phyloP scores from a whole-genome alignment of 2,113 vertebrate genomes.

The Girardinichthys multiradiatus region DNA sequence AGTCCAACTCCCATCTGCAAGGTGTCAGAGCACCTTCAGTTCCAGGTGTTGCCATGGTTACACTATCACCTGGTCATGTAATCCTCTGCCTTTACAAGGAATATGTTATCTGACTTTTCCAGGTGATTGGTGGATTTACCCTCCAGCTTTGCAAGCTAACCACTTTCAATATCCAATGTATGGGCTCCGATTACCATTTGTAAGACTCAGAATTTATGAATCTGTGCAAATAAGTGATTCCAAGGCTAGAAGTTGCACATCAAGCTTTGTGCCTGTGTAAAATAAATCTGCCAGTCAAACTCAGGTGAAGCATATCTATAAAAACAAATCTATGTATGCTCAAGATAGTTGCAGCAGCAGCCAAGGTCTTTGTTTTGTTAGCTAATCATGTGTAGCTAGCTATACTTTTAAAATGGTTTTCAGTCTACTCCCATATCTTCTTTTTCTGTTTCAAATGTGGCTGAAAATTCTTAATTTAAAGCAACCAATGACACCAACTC shows the following conservation, averaged over 20 bases:
- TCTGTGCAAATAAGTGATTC: not conserved
- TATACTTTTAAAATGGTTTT: too few relatives aligned
- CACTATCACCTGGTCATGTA: constrained; percentile 5
- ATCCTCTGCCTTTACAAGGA: not conserved
- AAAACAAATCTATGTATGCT: not conserved
- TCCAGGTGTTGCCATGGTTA: constrained; percentile 26
- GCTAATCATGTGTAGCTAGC: too few relatives aligned
- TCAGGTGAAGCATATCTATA: not conserved
- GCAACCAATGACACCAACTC: too few relatives aligned
- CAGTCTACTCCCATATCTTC: too few relatives aligned
- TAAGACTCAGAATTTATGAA: not conserved
- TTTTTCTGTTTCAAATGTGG: too few relatives aligned
- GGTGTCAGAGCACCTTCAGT: constrained; percentile 10
- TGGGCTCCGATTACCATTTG: not conserved
- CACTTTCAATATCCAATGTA: not conserved
- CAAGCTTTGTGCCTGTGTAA: not conserved
- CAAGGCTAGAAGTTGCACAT: not conserved
- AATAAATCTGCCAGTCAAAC: not conserved
- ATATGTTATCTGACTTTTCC: constrained; percentile 1
- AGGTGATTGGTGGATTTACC: constrained; percentile 12
- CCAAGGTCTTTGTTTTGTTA: too few relatives aligned
- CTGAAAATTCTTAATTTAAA: too few relatives aligned
- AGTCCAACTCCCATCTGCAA: constrained; percentile 11
- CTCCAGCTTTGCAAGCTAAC: constrained; percentile 5
- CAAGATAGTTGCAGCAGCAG: not conserved